These are phyloP conservation scores for Australoheros scitulus DNA, from an alignment of 2,113 vertebrate species.

Conservation along the genomic window DNA sequence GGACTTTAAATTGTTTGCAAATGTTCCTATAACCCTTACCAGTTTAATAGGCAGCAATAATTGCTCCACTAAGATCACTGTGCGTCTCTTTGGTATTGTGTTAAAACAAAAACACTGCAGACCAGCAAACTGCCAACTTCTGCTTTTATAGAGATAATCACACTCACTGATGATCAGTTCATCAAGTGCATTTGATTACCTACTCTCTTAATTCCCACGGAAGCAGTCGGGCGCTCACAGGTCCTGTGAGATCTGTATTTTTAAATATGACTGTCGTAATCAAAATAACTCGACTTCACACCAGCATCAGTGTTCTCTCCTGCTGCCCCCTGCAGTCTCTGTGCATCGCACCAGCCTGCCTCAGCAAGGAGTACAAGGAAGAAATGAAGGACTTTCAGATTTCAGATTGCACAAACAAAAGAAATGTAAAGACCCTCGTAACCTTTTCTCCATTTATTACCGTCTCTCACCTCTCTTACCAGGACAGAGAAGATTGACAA, in stretches of 20 bases:
- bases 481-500: conserved; percentile 96
- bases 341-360: neutral
- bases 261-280: too few relatives aligned
- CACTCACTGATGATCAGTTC: neutral
- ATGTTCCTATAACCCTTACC: neutral
- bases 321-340: conserved; percentile 34
- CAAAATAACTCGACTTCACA: too few relatives aligned
- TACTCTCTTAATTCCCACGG: neutral
- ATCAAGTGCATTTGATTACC: neutral
- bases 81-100: neutral
- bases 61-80: neutral
- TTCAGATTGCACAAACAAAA: neutral
- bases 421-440: fast-evolving
- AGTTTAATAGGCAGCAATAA: neutral
- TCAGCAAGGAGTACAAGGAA: neutral
- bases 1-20: neutral
- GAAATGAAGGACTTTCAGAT: neutral
- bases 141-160: fast-evolving
- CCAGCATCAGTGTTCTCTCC: neutral
- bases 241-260: neutral
- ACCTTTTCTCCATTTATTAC: neutral
- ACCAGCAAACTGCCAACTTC: neutral
- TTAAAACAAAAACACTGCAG: neutral
- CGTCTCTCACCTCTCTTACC: neutral
- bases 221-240: neutral